phyloP scores from a whole-genome alignment of 2,797 vertebrate species.

The Dendrocincla tyrannina region DNA sequence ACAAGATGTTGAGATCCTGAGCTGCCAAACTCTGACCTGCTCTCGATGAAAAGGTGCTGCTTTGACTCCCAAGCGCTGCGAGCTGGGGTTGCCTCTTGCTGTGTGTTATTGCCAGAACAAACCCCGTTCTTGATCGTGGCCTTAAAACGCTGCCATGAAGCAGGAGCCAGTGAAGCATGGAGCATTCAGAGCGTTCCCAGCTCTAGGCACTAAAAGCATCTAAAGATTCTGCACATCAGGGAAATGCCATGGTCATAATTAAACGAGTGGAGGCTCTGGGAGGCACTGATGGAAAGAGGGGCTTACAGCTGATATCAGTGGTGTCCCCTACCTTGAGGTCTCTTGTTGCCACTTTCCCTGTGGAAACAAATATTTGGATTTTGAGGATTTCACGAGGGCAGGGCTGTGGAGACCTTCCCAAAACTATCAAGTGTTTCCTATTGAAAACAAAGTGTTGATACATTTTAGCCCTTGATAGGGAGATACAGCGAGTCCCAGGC shows the following conservation, averaged over 20 bases:
- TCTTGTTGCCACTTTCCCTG: background rate
- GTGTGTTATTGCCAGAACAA: background rate
- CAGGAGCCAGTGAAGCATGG: background rate
- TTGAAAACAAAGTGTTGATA: background rate
- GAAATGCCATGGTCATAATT: background rate
- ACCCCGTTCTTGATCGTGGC: background rate
- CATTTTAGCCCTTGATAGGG: background rate
- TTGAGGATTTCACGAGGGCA: background rate
- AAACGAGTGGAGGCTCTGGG: background rate
- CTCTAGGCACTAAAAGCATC: constrained; percentile 9
- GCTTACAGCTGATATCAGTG: background rate
- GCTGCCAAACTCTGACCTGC: background rate
- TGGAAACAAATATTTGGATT: background rate
- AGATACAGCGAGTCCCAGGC: background rate
- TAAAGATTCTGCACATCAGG: background rate
- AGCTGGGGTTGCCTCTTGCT: background rate
- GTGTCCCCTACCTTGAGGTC: background rate
- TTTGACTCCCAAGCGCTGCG: rapidly evolving
- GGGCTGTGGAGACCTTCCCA: background rate
- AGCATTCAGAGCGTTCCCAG: background rate
- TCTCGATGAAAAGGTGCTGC: background rate
- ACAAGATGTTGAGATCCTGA: background rate
- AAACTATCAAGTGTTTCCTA: background rate
- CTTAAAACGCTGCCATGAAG: background rate
- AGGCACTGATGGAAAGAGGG: background rate